Conservation (phyloP, 2,797 vertebrate species). For the Bovichtus variegatus region DNA sequence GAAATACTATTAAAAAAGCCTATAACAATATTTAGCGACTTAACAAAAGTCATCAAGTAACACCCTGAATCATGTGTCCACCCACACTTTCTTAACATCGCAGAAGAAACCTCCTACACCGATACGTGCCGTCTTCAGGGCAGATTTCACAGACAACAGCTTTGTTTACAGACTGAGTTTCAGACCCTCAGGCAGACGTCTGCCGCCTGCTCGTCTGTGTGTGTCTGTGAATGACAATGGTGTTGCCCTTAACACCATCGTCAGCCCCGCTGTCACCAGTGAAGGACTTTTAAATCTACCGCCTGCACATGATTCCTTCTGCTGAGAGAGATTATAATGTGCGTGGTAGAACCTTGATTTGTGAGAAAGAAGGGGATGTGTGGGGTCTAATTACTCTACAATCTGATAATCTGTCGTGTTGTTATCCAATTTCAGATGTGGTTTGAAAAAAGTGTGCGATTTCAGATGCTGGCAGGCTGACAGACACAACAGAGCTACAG, state of each 20-base stretch:
- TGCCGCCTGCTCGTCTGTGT: conserved; percentile 75
- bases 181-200: conserved; percentile 61
- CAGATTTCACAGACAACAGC: conserved; percentile 72
- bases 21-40: background rate
- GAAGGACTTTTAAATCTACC: conserved; percentile 24
- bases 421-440: conserved; percentile 14
- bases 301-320: conserved; percentile 12
- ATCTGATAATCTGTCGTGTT: background rate
- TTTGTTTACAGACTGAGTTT: conserved; percentile 70
- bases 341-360: conserved; percentile 20
- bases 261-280: conserved; percentile 54
- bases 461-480: conserved; percentile 8
- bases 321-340: conserved; percentile 1
- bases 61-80: background rate
- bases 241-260: conserved; percentile 52
- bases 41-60: background rate
- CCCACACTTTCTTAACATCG: conserved; percentile 44
- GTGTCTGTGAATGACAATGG: conserved; percentile 83
- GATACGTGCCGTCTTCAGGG: conserved; percentile 45
- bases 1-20: background rate
- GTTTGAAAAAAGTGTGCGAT: conserved; percentile 13
- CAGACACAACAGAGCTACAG: conserved; percentile 7
- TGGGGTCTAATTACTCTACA: conserved; percentile 9
- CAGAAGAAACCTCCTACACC: conserved; percentile 50
- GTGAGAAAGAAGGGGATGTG: background rate